Evolutionary conservation across 2,888 invertebrate species (phyloP), one percentile per base, ranked within the genome.

Genomic region (Drosophila prostipennis): DNA sequence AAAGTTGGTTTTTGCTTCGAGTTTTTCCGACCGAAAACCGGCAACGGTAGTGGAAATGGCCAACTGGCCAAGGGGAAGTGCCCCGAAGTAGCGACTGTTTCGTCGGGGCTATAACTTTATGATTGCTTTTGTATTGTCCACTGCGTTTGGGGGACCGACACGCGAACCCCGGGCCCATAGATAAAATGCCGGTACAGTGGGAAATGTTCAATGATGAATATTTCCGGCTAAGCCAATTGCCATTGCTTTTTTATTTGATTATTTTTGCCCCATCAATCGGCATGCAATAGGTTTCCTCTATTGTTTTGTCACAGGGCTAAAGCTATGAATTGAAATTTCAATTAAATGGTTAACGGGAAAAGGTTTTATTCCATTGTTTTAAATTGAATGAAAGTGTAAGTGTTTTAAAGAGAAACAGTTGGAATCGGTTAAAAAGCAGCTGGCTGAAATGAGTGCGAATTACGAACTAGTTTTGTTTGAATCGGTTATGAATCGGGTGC

Each of bases 71-170:
- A 16, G 26, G 45, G 59, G 42, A 45, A 54, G 55, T 43, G 7
- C 43, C 59, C 43, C 43, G 8, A 34, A 61, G 48, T 26, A 52
- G 52, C 37, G 43, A 56, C 51, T 36, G 65, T 51, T 65, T 65
- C 56, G 65, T 36, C 45, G 23, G 51, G 68, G 51, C 70, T 42
- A 59, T 70, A 70, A 68, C 70, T 70, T 70, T 70, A 70, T 70
- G 70, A 70, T 70, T 70, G 70, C 70, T 70, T 70, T 70, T 70
- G 70, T 70, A 70, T 70, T 70, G 69, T 68, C 53, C 53, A 16
- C 53, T 69, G 68, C 58, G 70, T 54, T 53, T 49, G 53, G 67
- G 63, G 43, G 8, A 2, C 19, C 19, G 19, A 19, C 19, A 19
- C 19, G 19, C 19, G 19, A 19, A 19, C 19, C 19, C 19, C 19